phyloP scores from a whole-genome alignment of 2,888 invertebrate species.

The Disparrhopalites patrizii region DNA sequence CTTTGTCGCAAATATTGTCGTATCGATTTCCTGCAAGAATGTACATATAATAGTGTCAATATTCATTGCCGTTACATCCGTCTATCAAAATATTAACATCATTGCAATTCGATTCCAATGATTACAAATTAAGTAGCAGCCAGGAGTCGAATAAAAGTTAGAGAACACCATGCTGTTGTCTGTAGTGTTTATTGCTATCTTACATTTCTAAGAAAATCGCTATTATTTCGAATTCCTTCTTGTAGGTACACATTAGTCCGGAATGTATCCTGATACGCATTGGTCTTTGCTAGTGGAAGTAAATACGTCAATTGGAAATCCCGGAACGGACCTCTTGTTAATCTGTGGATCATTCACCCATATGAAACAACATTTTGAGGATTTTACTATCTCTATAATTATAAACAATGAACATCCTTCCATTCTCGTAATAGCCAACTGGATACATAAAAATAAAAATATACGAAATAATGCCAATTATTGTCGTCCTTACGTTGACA shows the following conservation, averaged over 20 bases:
- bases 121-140: no score
- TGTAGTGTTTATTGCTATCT: no score
- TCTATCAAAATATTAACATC: not conserved
- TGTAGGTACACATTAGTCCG: slow-evolving; percentile 12
- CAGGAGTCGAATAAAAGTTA: not conserved
- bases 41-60: no score
- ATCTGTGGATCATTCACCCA: slow-evolving; percentile 4
- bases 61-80: no score
- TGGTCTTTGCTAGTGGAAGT: not conserved
- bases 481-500: not conserved
- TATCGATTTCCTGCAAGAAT: not conserved
- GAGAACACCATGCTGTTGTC: no score
- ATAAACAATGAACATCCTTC: not conserved
- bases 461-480: not conserved
- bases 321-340: slow-evolving; percentile 13
- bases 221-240: no score
- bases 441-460: no score
- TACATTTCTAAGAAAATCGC: no score
- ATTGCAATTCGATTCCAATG: not conserved
- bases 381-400: not conserved
- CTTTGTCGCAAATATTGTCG: not conserved
- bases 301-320: slow-evolving; percentile 20
- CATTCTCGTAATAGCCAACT: no score
- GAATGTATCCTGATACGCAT: slow-evolving; percentile 15
- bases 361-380: not conserved